These are phyloP conservation scores for Diachasma alloeum DNA, from an alignment of 1,140 invertebrate species.

Conservation along the genomic window DNA sequence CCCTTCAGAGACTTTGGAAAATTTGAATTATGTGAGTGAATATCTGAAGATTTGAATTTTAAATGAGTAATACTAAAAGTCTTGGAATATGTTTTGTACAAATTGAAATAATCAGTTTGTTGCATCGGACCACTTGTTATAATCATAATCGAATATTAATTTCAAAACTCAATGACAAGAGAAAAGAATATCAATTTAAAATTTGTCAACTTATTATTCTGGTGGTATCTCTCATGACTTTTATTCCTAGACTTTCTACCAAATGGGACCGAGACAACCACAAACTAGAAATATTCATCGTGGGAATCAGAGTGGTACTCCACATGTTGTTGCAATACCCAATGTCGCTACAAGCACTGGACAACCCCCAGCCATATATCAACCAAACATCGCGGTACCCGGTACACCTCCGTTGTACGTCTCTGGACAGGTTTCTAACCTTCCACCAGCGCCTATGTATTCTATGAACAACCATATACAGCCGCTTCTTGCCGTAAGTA, in stretches of 20 bases:
- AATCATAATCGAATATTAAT: too few relatives aligned
- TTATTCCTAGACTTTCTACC: slow-evolving; percentile 48
- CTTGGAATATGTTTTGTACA: too few relatives aligned
- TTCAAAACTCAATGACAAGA: too few relatives aligned
- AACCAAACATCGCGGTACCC: slow-evolving; percentile 39
- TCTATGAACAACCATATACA: slow-evolving; percentile 47
- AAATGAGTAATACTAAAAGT: too few relatives aligned
- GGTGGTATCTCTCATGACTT: background rate
- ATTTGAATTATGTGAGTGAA: too few relatives aligned
- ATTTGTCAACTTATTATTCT: too few relatives aligned
- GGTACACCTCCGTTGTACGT: slow-evolving; percentile 47
- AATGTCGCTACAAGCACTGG: slow-evolving; percentile 44
- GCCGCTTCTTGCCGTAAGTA: slow-evolving; percentile 44
- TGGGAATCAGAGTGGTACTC: slow-evolving; percentile 45
- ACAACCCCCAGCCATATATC: slow-evolving; percentile 52
- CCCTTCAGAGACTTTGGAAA: too few relatives aligned
- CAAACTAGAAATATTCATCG: slow-evolving; percentile 54
- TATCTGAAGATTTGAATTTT: too few relatives aligned
- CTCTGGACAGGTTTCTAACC: slow-evolving; percentile 42
- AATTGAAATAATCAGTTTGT: too few relatives aligned
- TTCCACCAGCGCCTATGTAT: slow-evolving; percentile 52
- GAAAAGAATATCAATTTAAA: too few relatives aligned
- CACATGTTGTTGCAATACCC: slow-evolving; percentile 50
- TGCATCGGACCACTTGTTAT: too few relatives aligned
- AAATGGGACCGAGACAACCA: slow-evolving; percentile 46